Base-by-base conservation (phyloP, 2,888 invertebrate species). In the Malthinus flaveolus region DNA sequence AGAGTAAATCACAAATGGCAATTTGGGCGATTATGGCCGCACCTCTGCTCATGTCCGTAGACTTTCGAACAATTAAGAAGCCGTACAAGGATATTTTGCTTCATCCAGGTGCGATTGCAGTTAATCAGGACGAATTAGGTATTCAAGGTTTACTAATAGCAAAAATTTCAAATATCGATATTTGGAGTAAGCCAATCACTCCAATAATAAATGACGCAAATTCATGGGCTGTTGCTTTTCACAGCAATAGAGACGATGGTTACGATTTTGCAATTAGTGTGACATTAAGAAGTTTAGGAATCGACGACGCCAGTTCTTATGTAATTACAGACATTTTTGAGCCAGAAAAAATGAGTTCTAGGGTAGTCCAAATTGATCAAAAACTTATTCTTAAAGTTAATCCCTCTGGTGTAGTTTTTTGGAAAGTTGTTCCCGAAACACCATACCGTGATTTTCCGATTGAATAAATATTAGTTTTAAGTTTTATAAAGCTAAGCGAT, bases 1-100 rank as follows among this genome's bases (percentile, higher is more conserved):
- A 89, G 74, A 81, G 85, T 63, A 81, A 83, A 70, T 75, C 82
- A 1, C 88, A 88, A 78, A 87, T 89, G 87, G 87, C 86, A 1
- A 75, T 89, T 57, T 88, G 88, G 88, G 80, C 86, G 1, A 76
- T 88, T 42, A 75, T 88, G 67, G 86, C 88, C 1, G 83, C 87
- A 1, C 88, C 88, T 0, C 72, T 88, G 7, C 76, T 88, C 13
- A 85, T 88, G 82, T 88, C 87, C 0, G 82, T 80, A 42, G 87
- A 89, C 73, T 78, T 88, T 42, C 73, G 82, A 2, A 74, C 71
- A n/a, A 81, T 89, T 10, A 71, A 74, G 7, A 79, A 80, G 0
- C 81, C 82, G 67, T 81, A 83, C 48, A 83, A 81, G 65, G 79
- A 75, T 3, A 83, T 88, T 59, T 74, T 89, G 13, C 79, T 82